Evolutionary conservation across 2,797 vertebrate genomes (phyloP).

Genomic region (Knipowitschia caucasica): DNA sequence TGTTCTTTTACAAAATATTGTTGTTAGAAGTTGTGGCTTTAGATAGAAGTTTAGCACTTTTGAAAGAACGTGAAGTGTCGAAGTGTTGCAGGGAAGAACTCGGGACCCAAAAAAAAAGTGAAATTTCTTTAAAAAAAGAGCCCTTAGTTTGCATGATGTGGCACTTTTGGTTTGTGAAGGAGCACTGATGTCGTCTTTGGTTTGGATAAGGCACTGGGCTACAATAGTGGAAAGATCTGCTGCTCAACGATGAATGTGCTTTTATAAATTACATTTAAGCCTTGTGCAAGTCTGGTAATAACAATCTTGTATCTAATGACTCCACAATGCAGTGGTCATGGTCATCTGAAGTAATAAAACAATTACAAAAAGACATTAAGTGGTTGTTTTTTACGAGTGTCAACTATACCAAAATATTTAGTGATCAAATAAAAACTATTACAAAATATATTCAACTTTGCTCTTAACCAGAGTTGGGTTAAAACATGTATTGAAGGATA

Average conservation of each 20-base stretch:
- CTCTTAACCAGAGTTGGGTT: constrained; percentile 58
- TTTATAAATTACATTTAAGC: constrained; percentile 32
- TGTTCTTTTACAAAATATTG: constrained; percentile 38
- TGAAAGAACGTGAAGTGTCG: constrained; percentile 19
- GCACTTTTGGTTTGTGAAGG: constrained; percentile 41
- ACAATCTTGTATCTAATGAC: constrained; percentile 35
- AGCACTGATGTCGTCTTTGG: constrained; percentile 58
- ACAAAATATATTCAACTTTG: constrained; percentile 75
- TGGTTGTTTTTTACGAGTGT: constrained; percentile 58
- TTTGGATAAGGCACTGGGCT: constrained; percentile 64
- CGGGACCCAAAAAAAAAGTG: constrained; percentile 11
- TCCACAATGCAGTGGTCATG: constrained; percentile 45
- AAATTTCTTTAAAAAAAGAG: constrained; percentile 36
- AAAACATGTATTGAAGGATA: constrained; percentile 55
- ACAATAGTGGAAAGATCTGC: constrained; percentile 20
- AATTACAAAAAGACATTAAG: constrained; percentile 36
- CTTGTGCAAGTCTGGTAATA: constrained; percentile 46
- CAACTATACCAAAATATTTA: constrained; percentile 62
- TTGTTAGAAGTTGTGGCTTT: constrained; percentile 30
- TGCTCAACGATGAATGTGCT: constrained; percentile 26
- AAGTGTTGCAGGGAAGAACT: constrained; percentile 46
- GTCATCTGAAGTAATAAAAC: constrained; percentile 46
- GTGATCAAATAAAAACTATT: constrained; percentile 67
- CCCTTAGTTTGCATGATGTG: constrained; percentile 28
- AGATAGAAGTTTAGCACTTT: constrained; percentile 59